Percentiles rank a stretch among this genome's conserved stretches.
phyloP scores from a whole-genome alignment of 2,888 invertebrate species.

The Entomobrya multifasciata region DNA sequence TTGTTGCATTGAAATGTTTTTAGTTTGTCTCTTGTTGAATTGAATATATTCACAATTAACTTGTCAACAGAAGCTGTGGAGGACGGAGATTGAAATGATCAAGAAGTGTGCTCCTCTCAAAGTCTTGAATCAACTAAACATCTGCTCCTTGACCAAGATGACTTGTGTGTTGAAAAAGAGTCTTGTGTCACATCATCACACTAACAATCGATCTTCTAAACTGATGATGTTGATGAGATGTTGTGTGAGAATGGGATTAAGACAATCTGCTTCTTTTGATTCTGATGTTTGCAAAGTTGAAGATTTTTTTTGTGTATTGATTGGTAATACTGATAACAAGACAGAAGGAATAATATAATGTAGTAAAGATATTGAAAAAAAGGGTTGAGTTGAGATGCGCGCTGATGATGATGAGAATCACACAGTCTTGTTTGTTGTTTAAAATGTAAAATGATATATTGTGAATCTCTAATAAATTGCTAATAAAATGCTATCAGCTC shows the following conservation, averaged over 20 bases:
- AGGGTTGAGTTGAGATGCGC: not conserved
- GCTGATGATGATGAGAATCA: not conserved
- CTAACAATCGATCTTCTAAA: too few relatives aligned
- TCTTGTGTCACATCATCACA: constrained; percentile 67
- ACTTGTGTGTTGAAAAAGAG: constrained; percentile 8
- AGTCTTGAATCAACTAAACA: not conserved
- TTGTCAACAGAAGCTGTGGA: constrained; percentile 62
- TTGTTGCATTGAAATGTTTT: too few relatives aligned
- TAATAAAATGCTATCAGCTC: constrained; percentile 54
- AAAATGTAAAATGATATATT: constrained; percentile 43
- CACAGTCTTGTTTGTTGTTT: not conserved
- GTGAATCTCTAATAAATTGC: constrained; percentile 31
- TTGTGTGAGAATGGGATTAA: constrained; percentile 68
- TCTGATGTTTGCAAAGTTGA: constrained; percentile 33
- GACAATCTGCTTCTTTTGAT: constrained; percentile 46
- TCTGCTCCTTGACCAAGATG: constrained; percentile 10
- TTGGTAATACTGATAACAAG: constrained; percentile 51
- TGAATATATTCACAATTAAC: too few relatives aligned
- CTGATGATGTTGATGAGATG: constrained; percentile 54
- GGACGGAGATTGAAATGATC: too few relatives aligned
- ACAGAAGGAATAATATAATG: constrained; percentile 43
- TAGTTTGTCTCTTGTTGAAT: too few relatives aligned
- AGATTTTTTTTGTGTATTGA: constrained; percentile 60
- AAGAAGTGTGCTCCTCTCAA: constrained; percentile 28
- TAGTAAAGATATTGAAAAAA: not conserved